Conservation (phyloP, 2,113 vertebrate genomes). For the Antigone vipio region DNA sequence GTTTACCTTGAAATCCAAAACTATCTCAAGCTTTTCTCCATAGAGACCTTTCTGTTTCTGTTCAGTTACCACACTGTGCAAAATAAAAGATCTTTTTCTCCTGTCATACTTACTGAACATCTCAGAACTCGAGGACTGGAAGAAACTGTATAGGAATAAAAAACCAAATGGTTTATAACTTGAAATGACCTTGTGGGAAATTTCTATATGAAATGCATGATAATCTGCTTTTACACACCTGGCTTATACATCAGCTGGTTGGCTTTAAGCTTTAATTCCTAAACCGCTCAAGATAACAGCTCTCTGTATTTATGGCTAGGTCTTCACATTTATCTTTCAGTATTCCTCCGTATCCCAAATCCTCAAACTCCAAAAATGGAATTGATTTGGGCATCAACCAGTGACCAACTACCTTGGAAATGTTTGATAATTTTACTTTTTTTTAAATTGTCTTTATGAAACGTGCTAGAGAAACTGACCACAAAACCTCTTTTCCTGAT, state of each 20-base stretch:
- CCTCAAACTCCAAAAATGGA: background rate
- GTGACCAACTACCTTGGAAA: background rate
- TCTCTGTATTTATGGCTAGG: background rate
- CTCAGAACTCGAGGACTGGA: background rate
- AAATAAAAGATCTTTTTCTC: background rate
- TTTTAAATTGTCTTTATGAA: background rate
- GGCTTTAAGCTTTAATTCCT: constrained; percentile 45
- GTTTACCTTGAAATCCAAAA: constrained; percentile 16
- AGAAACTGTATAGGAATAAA: background rate
- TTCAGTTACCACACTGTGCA: background rate
- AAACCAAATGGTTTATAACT: background rate
- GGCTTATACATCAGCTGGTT: constrained; percentile 1
- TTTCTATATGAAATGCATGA: constrained; percentile 30
- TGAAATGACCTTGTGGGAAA: constrained; percentile 37
- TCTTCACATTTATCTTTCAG: background rate
- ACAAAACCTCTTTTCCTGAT: background rate
- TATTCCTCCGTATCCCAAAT: background rate
- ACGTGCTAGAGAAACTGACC: background rate
- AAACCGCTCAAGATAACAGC: background rate
- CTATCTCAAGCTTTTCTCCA: background rate
- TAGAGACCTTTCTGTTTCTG: background rate
- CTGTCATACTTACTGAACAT: background rate
- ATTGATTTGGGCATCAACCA: background rate
- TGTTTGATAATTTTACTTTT: background rate
- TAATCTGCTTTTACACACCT: constrained; percentile 57